Conservation (phyloP, 2,888 invertebrate species). For the Pammene fasciana region DNA sequence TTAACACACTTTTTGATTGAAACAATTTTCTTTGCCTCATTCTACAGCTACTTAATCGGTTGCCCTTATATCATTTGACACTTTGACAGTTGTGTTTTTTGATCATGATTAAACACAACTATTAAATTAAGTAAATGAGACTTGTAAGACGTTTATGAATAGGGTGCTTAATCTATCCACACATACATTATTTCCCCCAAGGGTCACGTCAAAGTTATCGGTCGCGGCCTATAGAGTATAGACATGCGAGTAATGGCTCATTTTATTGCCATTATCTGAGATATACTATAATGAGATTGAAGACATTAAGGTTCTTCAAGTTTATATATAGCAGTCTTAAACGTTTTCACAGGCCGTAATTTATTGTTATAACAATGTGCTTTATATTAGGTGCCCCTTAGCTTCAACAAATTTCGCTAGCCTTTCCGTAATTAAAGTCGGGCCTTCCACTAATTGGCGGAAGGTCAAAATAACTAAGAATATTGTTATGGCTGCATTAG, state of each 20-base stretch:
- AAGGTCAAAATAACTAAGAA: slow-evolving; percentile 14
- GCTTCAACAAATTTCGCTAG: slow-evolving; percentile 13
- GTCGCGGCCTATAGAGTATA: slow-evolving; percentile 11
- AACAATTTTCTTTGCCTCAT: neutral
- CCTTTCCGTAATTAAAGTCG: slow-evolving; percentile 20
- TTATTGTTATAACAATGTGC: slow-evolving; percentile 26
- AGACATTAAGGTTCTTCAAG: slow-evolving; percentile 6
- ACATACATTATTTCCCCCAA: neutral
- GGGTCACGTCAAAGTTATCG: slow-evolving; percentile 7
- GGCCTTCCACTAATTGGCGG: slow-evolving; percentile 22
- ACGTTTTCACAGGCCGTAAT: slow-evolving; percentile 17
- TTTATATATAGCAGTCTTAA: slow-evolving; percentile 27
- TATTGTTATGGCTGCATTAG: neutral
- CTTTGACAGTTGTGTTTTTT: too few relatives aligned
- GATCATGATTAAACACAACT: too few relatives aligned
- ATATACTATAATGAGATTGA: slow-evolving; percentile 12
- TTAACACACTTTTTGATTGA: neutral
- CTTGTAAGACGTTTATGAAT: too few relatives aligned
- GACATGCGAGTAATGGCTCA: slow-evolving; percentile 22
- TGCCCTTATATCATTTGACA: too few relatives aligned
- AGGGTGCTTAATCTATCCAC: neutral
- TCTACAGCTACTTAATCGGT: too few relatives aligned
- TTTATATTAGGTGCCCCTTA: slow-evolving; percentile 21
- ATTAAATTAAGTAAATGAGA: too few relatives aligned
- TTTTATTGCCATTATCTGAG: slow-evolving; percentile 21